These are phyloP conservation scores for Philereme transversata DNA, from an alignment of 2,888 invertebrate species.

Conservation along the genomic window DNA sequence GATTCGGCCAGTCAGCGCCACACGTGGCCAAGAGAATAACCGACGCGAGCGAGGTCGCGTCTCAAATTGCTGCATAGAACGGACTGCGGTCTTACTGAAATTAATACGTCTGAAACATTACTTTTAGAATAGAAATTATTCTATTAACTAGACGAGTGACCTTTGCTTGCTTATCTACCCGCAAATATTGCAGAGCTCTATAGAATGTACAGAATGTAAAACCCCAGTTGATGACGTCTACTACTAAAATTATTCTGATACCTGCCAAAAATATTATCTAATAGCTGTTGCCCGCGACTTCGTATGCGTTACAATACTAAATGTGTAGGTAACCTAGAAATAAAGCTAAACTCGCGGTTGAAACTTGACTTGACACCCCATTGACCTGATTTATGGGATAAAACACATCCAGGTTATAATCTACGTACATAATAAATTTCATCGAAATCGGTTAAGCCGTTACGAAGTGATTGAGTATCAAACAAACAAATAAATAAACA, in stretches of 20 bases:
- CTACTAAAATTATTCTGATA: not conserved
- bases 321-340: too few species aligned
- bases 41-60: constrained; percentile 71
- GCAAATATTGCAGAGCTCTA: constrained; percentile 9
- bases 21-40: constrained; percentile 58
- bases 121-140: constrained; percentile 48
- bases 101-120: constrained; percentile 68
- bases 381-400: too few species aligned
- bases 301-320: too few species aligned
- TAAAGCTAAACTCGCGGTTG: too few species aligned
- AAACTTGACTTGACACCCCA: too few species aligned
- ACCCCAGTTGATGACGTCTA: constrained; percentile 15
- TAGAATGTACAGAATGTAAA: constrained; percentile 8
- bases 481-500: too few species aligned
- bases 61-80: constrained; percentile 79
- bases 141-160: constrained; percentile 25
- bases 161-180: constrained; percentile 27
- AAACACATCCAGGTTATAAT: too few species aligned
- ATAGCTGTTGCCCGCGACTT: too few species aligned
- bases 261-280: too few species aligned
- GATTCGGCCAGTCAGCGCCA: constrained; percentile 49
- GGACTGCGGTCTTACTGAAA: constrained; percentile 78
- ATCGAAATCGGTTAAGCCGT: too few species aligned
- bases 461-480: too few species aligned
- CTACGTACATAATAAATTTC: too few species aligned